These are phyloP conservation scores for Troides aeacus DNA, from an alignment of 2,888 invertebrate genomes.

Conservation along the genomic window DNA sequence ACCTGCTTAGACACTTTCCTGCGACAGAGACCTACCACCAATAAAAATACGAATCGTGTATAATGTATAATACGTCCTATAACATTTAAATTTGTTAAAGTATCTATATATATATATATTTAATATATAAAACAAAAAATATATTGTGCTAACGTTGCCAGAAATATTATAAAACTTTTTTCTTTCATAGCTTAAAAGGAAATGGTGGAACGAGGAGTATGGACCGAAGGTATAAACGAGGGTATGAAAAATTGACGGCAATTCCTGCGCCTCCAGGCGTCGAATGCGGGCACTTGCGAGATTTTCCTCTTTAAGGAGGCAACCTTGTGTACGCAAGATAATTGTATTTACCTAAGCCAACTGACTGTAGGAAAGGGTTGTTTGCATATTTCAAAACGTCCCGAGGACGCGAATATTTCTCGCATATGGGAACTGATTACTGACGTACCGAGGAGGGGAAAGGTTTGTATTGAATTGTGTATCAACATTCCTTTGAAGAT, in stretches of 20 bases:
- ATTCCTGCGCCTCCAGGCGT: constrained; percentile 21
- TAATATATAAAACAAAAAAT: background rate
- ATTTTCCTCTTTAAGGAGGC: constrained; percentile 26
- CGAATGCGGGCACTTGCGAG: constrained; percentile 17
- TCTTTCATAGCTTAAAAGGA: background rate
- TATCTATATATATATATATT: no score
- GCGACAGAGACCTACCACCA: no score
- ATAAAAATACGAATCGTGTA: no score
- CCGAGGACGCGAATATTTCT: constrained; percentile 20
- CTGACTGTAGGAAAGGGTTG: constrained; percentile 33
- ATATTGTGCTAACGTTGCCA: background rate
- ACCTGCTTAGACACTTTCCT: no score
- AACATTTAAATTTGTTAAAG: background rate
- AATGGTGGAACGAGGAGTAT: background rate
- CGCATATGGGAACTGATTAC: constrained; percentile 25
- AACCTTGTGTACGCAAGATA: constrained; percentile 28
- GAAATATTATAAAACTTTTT: background rate
- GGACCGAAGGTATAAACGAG: background rate
- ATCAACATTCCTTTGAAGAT: background rate
- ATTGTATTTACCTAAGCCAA: constrained; percentile 31
- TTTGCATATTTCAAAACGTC: constrained; percentile 31
- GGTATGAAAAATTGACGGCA: constrained; percentile 22
- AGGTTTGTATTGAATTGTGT: background rate
- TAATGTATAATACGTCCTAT: no score
- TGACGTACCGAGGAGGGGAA: background rate